These are phyloP conservation scores for Setophaga petechia DNA, from an alignment of 2,113 vertebrate species.

Conservation along the genomic window DNA sequence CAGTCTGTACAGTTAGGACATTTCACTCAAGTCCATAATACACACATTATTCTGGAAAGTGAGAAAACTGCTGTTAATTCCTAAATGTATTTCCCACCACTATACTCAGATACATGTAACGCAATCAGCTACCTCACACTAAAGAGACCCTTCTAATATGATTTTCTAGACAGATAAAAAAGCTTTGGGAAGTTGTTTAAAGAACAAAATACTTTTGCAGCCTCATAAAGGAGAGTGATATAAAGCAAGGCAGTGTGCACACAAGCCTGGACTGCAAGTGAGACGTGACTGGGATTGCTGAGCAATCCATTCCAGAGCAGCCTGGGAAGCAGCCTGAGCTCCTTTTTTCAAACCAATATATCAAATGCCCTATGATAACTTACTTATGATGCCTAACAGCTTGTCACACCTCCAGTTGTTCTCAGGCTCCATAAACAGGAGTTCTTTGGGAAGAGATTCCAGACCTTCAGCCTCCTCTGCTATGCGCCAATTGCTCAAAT, in stretches of 20 bases:
- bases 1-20: background rate
- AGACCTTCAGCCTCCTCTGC: background rate
- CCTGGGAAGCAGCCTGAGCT: background rate
- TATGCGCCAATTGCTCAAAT: background rate
- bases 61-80: background rate
- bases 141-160: background rate
- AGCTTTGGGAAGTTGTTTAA: background rate
- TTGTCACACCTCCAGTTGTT: background rate
- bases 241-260: background rate
- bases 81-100: background rate
- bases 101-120: background rate
- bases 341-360: background rate
- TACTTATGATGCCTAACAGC: background rate
- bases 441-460: background rate
- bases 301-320: background rate
- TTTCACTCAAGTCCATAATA: background rate
- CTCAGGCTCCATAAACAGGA: background rate
- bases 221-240: background rate
- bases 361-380: background rate
- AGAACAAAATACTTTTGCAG: background rate
- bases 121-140: background rate
- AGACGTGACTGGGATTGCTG: background rate
- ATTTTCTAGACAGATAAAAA: background rate
- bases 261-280: background rate
- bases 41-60: background rate